Percentiles rank a stretch among this genome's conserved stretches.
phyloP scores from a whole-genome alignment of 2,888 invertebrate genomes.

The Dinocampus coccinellae region DNA sequence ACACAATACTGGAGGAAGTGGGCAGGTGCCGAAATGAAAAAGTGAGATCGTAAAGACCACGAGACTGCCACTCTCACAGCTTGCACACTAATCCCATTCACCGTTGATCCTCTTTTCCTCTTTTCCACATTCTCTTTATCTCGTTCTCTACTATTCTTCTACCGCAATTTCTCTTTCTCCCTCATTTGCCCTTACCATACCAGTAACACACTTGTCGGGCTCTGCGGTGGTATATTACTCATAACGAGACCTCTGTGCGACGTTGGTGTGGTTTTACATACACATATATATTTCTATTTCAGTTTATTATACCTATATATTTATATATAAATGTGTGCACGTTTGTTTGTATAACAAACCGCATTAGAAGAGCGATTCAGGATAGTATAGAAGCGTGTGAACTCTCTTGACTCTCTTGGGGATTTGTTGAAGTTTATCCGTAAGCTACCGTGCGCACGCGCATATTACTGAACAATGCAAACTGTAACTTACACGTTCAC shows the following conservation, averaged over 20 bases:
- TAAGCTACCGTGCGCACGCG: conserved; percentile 43
- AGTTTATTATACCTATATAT: not conserved
- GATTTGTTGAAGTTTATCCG: conserved; percentile 53
- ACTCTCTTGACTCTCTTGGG: conserved; percentile 45
- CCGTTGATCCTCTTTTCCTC: conserved; percentile 9
- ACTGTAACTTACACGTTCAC: conserved; percentile 54
- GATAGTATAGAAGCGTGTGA: conserved; percentile 42
- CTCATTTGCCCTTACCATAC: not conserved
- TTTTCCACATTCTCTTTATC: not conserved
- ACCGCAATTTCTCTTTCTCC: not conserved
- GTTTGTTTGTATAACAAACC: conserved; percentile 31
- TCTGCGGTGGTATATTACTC: not conserved
- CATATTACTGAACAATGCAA: conserved; percentile 50
- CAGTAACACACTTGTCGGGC: not conserved
- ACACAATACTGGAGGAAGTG: not conserved
- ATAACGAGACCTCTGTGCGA: conserved; percentile 19
- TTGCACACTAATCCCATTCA: conserved; percentile 7
- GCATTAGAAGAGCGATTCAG: conserved; percentile 56
- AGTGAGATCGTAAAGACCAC: conserved; percentile 8
- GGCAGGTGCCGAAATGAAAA: conserved; percentile 10
- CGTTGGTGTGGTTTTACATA: not conserved
- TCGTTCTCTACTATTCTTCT: not conserved
- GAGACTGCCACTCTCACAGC: conserved; percentile 2
- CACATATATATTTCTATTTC: not conserved
- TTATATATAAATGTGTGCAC: not conserved